Base-by-base conservation (phyloP, 2,113 vertebrate species). In the Dendrocopos noguchii region DNA sequence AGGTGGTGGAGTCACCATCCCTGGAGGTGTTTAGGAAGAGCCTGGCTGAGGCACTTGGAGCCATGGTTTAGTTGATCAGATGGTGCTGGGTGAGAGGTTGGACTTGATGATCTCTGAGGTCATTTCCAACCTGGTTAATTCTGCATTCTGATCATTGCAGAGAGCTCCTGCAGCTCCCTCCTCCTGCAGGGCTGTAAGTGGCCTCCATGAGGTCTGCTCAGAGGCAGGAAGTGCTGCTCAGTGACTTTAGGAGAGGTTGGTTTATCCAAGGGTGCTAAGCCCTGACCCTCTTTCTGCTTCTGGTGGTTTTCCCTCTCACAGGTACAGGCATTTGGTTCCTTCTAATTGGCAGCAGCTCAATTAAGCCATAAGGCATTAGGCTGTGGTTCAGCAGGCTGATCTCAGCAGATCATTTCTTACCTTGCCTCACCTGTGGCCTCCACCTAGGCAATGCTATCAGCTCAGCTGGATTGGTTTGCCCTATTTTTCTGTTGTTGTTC, bases 361-460 rank as follows among this genome's bases (percentile, higher is more conserved):
- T 92, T 7, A 73, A 65, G 29, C n/a, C 59, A 72, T 75, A 64
- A 72, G 60, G 68, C 60, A 50, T 82, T 47, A 25, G 0, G 1
- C 33, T 88, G 79, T 52, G 75, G 36, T 76, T 84, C 42, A 76
- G 77, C 61, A 87, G 71, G 27, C 29, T 52, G 3, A 1, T 68
- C 75, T 83, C 66, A 25, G 74, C 31, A 65, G 36, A 17, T 71
- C 3, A 15, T 85, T 42, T 46, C 75, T 92, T 97, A 98, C 98
- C 98, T 98, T 95, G 97, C 95, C 91, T 73, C 97, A 95, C 18
- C 92, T 91, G 88, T 98, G 98, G 86, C 96, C 98, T 76, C 97
- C 98, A 63, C 97, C 97, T 53, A 97, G 91, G 72, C 98, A 94
- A 20, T 98, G 97, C 89, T 97, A 98, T 47, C 87, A 97, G 93